Percentiles rank a stretch among this genome's conserved stretches.
Conservation (phyloP, 92 coral and sea anemone genomes). For the Isaurus tuberculatus region DNA sequence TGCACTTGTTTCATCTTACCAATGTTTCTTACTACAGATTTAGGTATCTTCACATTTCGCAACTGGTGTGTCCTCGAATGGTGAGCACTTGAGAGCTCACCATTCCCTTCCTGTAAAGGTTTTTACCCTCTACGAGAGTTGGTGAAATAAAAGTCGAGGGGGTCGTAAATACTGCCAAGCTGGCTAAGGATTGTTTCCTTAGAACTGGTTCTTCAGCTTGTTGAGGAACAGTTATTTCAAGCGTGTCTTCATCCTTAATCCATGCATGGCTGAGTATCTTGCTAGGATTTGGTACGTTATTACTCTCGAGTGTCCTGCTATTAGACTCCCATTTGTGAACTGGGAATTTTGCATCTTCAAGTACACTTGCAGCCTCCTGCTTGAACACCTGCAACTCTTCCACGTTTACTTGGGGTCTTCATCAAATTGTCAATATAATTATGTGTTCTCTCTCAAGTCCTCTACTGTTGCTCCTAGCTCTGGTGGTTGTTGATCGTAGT, state of each 20-base stretch:
- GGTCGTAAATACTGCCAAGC: no score
- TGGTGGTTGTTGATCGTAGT: constrained; percentile 7
- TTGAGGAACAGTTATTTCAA: constrained; percentile 21
- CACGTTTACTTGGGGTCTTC: constrained; percentile 39
- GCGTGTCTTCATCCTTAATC: constrained; percentile 52
- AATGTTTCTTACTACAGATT: constrained; percentile 22
- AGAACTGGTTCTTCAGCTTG: constrained; percentile 22
- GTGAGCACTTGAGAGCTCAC: no score
- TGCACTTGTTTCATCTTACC: constrained; percentile 37
- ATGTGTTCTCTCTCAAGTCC: constrained; percentile 61
- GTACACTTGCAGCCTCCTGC: constrained; percentile 42
- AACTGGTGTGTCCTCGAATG: constrained; percentile 8
- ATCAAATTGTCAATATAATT: constrained; percentile 67
- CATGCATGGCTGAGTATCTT: constrained; percentile 53
- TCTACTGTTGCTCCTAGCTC: constrained; percentile 47
- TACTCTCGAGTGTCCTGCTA: constrained; percentile 42
- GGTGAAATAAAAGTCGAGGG: no score
- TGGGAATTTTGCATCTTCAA: constrained; percentile 52
- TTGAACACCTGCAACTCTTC: constrained; percentile 52
- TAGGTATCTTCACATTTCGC: constrained; percentile 15
- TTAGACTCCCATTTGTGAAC: not conserved
- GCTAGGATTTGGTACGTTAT: constrained; percentile 35
- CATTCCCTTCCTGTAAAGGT: constrained; percentile 23
- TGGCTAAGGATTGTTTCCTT: constrained; percentile 30
- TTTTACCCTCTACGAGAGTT: constrained; percentile 34